Base-by-base conservation (phyloP, 2,113 vertebrate species). In the Pollimyrus isidori region DNA sequence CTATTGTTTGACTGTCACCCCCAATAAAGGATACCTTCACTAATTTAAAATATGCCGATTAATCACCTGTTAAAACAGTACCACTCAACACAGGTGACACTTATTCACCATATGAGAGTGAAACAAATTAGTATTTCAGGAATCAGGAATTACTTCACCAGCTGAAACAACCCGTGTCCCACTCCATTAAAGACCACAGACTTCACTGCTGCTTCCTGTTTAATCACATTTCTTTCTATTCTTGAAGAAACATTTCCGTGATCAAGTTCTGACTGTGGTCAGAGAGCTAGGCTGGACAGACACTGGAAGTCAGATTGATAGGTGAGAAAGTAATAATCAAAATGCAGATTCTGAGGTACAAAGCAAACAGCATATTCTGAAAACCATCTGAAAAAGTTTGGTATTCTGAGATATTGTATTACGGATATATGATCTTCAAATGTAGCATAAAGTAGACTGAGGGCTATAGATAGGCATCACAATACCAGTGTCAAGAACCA, bases 191-290 rank as follows among this genome's bases (percentile, higher is more conserved):
- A 80, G 73, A 35, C 1, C 15, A 73, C 11, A 7, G 35, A n/a
- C 26, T 13, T 85, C 46, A 85, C n/a, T 84, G 39, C 82, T 84
- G 11, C 13, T 82, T 89, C 26, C 50, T n/a, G 48, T 65, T 92
- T 50, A 26, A 45, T 42, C 65, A 10, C 49, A 26, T 83, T 30
- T 73, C n/a, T 1, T 90, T 92, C 85, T 88, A 90, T 90, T 91
- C 30, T 91, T 93, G 26, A 91, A 99, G 98, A 21, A 6, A 56
- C 94, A 98, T 89, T 98, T 99, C 91, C 89, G 56, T 15, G 1
- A 4, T 0, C 94, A 96, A 89, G 97, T 99, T 76, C 96, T 95
- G 90, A 90, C 90, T 30, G 94, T 95, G 69, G 94, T 95, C 11
- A 69, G 89, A 80, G 0, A 45, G 0, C 93, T 98, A 19, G 48